Base-by-base conservation (phyloP, 2,888 invertebrate species). In the Chymomyza amoena region DNA sequence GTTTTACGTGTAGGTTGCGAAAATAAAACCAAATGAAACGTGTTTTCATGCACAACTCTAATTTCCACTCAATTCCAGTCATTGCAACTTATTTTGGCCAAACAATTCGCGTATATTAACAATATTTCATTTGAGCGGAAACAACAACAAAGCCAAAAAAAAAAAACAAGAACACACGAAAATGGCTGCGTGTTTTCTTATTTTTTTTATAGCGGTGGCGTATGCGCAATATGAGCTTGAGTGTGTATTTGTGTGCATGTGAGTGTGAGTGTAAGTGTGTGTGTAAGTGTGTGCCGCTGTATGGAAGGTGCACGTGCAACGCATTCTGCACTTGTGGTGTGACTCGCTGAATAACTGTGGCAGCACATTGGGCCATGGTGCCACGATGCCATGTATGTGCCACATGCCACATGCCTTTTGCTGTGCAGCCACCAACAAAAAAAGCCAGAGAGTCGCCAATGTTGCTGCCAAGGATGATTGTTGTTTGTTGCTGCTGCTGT, bases 201-300 rank as follows among this genome's bases (percentile, higher is more conserved):
- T 54, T n/a, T 54, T 54, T 54, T 54, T 54, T 3, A 16, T 51
- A 7, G 15, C 56, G 52, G n/a, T 68, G 74, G 74, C 74, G 73
- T 75, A 75, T 75, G 68, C 71, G 75, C 75, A 75, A 75, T 75
- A 68, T 75, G 66, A 66, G 64, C 68, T 68, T 71, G 75, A 68
- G 66, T 64, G 64, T 59, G 61, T 61, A 25, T 10, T 7, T 6
- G 57, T 57, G 57, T 25, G 25, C 20, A 25, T 36, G 50, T 61
- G 66, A 36, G 51, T 52, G n/a, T 52, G 60, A 10, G 18, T n/a
- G n/a, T 15, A 10, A 4, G 15, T n/a, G 54, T 52, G 60, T 15
- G 18, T n/a, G n/a, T 15, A 10, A 4, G 15, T n/a, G 7, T 54
- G 54, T 51, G 51, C n/a, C 25, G 25, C 10, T 16, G 51, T 16